phyloP scores from a whole-genome alignment of 2,888 invertebrate genomes.

The Clostera curtula region DNA sequence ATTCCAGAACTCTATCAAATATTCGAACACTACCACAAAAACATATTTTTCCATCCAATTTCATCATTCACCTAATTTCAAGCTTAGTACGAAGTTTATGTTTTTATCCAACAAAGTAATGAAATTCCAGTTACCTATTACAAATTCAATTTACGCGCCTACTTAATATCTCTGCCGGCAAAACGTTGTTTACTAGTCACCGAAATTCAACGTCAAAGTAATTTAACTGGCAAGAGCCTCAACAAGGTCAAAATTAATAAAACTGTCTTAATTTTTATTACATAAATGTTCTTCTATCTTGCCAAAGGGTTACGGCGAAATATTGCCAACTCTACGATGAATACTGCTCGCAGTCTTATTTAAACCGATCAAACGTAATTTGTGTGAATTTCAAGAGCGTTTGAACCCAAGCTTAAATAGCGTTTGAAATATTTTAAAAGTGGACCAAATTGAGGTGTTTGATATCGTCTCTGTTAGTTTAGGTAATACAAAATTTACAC shows the following conservation, averaged over 20 bases:
- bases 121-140: too few species aligned
- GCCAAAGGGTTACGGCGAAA: slow-evolving; percentile 10
- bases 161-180: background rate
- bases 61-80: too few species aligned
- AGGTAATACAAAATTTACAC: slow-evolving; percentile 13
- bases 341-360: slow-evolving; percentile 14
- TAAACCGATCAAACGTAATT: slow-evolving; percentile 18
- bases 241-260: slow-evolving; percentile 6
- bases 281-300: slow-evolving; percentile 4
- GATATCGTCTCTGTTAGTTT: slow-evolving; percentile 11
- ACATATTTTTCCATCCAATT: too few species aligned
- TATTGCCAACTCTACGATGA: slow-evolving; percentile 10
- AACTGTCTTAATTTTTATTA: slow-evolving; percentile 8
- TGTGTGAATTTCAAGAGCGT: slow-evolving; percentile 12
- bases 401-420: slow-evolving; percentile 8
- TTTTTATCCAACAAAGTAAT: too few species aligned
- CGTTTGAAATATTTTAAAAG: slow-evolving; percentile 12
- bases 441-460: slow-evolving; percentile 16
- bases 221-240: slow-evolving; percentile 6
- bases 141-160: background rate
- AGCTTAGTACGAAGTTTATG: too few species aligned
- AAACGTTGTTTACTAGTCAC: slow-evolving; percentile 1
- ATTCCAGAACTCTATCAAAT: too few species aligned
- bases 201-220: slow-evolving; percentile 1
- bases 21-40: too few species aligned